Base-by-base conservation (phyloP, 2,888 invertebrate species). In the Polyommatus iphigenia region DNA sequence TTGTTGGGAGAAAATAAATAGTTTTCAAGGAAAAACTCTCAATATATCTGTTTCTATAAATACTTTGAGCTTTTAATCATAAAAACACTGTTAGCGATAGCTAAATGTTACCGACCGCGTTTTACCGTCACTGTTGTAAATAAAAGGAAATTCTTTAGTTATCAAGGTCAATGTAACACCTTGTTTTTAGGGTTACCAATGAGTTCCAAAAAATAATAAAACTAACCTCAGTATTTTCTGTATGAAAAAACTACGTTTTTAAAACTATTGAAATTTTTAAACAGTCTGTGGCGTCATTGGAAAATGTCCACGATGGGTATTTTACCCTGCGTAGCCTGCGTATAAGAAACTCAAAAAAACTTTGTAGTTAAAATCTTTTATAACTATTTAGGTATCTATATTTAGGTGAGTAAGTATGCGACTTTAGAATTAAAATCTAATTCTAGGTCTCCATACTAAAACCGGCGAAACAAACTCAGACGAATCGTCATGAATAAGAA, bases 151-250 rank as follows among this genome's bases (percentile, higher is more conserved):
- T 62, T 13, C 29, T 29, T 13, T 29, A 15, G 29, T 29, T 15
- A 67, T 67, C 67, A 67, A 67, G 67, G 67, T 67, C 29, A 67
- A 29, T 67, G 67, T 67, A 67, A 67, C 67, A 67, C 67, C 29
- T 67, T 15, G 15, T 67, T 67, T 67, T 15, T 20, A 67, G 24
- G 29, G 67, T 32, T 32, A 67, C 67, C 24, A 10, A 29, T 6
- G 15, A 67, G 24, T 15, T 32, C 32, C 7, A 29, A 67, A 67
- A 13, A 18, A 67, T 46, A 46, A 46, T 46, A 46, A 46, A 10
- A 46, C 13, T 41, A 41, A 41, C 41, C 8, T 41, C 2, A 10
- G 41, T 10, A 41, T 10, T 41, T 10, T 2, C 8, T 41, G 41
- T 41, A 41, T 41, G 24, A 24, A 24, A 1, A 24, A 24, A 24